Evolutionary conservation across 2,888 invertebrate genomes (phyloP), one percentile per base, ranked within the genome.

Genomic region (Cantharis nigra): DNA sequence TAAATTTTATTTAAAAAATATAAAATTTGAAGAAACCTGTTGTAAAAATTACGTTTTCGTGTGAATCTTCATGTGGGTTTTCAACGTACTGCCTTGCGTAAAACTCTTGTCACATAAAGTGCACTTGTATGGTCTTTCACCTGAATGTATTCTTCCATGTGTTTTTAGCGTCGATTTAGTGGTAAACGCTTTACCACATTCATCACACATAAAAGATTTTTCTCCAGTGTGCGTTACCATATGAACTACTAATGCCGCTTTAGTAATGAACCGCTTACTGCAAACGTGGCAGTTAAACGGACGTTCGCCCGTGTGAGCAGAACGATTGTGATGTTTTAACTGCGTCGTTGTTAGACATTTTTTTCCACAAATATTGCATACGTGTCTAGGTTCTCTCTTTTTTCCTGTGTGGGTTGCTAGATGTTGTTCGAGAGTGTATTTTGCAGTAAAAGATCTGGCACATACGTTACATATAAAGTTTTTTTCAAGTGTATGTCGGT

Each of bases 331-430:
- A 13, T 74, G 72, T 63, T 79, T 78, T 49, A 80, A 63, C 18
- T 80, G 80, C n/a, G 80, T 78, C 28, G 79, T 80, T 9, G 80
- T 80, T 33, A 75, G 72, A 67, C 79, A 80, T 64, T 78, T 79
- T 70, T 80, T 80, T 2, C 75, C 70, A 70, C 80, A 80, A 20
- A 78, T 76, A 28, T 63, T 74, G 18, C 80, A 79, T 9, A 70
- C 18, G 62, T 80, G 77, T 28, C 70, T 72, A 5, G 80, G 78
- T 70, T 79, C 80, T 65, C 73, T 79, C 30, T 78, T 79, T 63
- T 75, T 76, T 9, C 80, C 80, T 5, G 80, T 80, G 49, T 80
- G 79, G 3, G 76, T 80, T 10, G 77, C 75, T 65, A 80, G 33
- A 67, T 80, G 80, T 28, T 80, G 79, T 75, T 80, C 77, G n/a